Evolutionary conservation across 2,797 vertebrate genomes (phyloP).

Genomic region (Paguma larvata): DNA sequence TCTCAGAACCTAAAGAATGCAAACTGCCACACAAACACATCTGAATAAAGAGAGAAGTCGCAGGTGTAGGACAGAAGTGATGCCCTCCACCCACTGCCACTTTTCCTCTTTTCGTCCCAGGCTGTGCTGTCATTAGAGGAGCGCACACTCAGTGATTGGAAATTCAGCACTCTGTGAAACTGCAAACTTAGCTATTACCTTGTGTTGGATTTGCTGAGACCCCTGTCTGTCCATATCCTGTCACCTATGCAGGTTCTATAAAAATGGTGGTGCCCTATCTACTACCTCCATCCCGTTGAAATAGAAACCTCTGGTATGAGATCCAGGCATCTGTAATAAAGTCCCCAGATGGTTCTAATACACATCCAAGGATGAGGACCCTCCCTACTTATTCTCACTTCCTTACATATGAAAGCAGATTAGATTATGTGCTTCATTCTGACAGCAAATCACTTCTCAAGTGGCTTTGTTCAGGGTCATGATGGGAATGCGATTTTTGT

Average conservation of each 20-base stretch:
- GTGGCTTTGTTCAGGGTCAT: not conserved
- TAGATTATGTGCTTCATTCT: not conserved
- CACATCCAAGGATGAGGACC: not conserved
- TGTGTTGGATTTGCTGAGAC: not conserved
- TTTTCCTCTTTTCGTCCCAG: not conserved
- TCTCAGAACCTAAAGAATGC: constrained; percentile 44
- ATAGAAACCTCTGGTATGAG: not conserved
- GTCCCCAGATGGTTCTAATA: not conserved
- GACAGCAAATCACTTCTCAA: not conserved
- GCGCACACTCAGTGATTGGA: not conserved
- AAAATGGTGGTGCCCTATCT: not conserved
- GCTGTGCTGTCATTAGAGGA: not conserved
- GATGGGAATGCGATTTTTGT: not conserved
- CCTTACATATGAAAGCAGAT: not conserved
- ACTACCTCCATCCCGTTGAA: not conserved
- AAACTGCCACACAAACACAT: not conserved
- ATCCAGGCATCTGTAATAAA: not conserved
- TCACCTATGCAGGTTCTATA: not conserved
- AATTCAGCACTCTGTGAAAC: not conserved
- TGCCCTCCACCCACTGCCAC: not conserved
- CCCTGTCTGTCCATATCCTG: not conserved
- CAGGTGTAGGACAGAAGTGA: not conserved
- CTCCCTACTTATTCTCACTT: not conserved
- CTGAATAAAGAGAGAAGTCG: not conserved
- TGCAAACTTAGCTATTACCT: not conserved